Conservation (phyloP, 2,797 vertebrate species). For the Cuculus canorus region DNA sequence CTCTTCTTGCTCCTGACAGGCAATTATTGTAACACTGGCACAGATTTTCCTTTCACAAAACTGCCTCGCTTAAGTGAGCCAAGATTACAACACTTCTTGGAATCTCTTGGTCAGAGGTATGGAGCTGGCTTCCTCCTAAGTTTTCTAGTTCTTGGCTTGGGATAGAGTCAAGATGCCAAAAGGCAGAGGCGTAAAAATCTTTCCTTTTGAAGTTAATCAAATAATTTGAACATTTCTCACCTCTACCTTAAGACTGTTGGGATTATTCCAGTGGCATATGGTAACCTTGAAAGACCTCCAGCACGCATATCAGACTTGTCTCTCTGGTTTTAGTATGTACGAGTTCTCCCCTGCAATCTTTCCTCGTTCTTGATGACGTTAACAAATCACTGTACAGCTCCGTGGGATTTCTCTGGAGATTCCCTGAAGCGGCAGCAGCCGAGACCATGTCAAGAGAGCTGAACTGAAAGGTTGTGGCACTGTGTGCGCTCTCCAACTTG, state of each 20-base stretch:
- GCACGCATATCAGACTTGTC: not conserved
- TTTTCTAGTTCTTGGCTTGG: constrained; percentile 42
- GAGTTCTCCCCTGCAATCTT: not conserved
- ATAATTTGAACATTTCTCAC: constrained; percentile 44
- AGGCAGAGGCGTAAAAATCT: not conserved
- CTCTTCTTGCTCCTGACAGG: not conserved
- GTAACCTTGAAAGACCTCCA: constrained; percentile 51
- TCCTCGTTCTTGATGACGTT: not conserved
- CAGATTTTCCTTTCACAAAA: not conserved
- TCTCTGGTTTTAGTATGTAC: not conserved
- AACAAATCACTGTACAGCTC: not conserved
- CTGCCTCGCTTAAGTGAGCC: not conserved
- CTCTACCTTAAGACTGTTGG: constrained; percentile 20
- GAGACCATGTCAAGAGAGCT: not conserved
- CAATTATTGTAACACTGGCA: constrained; percentile 12
- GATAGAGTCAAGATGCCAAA: constrained; percentile 9
- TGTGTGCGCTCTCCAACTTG: not conserved
- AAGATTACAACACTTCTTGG: constrained; percentile 1
- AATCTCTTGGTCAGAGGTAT: constrained; percentile 18
- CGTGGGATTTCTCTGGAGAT: not conserved
- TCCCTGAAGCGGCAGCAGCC: not conserved
- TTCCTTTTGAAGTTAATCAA: constrained; percentile 49
- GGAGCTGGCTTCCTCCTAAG: not conserved
- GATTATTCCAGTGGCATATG: constrained; percentile 20
- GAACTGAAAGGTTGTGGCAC: not conserved